Conservation (phyloP, 92 coral and sea anemone genomes). For the Pocillopora meandrina region DNA sequence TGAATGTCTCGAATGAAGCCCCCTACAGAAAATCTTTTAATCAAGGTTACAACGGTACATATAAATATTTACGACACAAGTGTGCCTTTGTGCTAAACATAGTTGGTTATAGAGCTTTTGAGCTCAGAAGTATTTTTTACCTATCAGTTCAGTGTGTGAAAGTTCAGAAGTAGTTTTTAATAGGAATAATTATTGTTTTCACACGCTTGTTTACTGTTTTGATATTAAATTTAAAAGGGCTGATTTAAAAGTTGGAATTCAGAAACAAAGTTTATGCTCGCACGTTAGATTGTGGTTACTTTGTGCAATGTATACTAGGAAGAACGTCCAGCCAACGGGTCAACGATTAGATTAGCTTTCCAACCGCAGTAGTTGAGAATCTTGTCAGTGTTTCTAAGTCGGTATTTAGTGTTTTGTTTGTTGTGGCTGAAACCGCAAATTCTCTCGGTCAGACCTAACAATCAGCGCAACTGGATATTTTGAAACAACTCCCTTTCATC, state of each 20-base stretch:
- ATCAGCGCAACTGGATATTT: slow-evolving; percentile 34
- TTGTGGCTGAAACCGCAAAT: slow-evolving; percentile 25
- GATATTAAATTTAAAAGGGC: neutral
- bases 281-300: neutral
- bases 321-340: neutral
- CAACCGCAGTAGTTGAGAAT: neutral
- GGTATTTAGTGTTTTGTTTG: slow-evolving; percentile 30
- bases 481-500: slow-evolving; percentile 7
- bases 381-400: slow-evolving; percentile 4
- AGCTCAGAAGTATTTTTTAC: slow-evolving; percentile 3
- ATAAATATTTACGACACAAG: slow-evolving; percentile 37
- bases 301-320: neutral
- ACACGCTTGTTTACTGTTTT: neutral
- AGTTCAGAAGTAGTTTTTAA: neutral
- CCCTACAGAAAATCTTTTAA: slow-evolving; percentile 17
- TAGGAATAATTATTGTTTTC: neutral
- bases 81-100: slow-evolving; percentile 8
- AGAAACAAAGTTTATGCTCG: neutral
- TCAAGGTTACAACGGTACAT: slow-evolving; percentile 1
- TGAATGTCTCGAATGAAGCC: slow-evolving; percentile 6
- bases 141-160: neutral
- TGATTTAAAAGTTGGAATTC: neutral
- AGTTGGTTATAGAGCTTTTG: slow-evolving; percentile 8
- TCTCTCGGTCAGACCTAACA: slow-evolving; percentile 20
- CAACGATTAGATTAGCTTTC: neutral